Percentiles rank a stretch among this genome's conserved stretches.
Evolutionary conservation across 2,888 invertebrate species (phyloP).

Genomic region (Scaptomyza parva): DNA sequence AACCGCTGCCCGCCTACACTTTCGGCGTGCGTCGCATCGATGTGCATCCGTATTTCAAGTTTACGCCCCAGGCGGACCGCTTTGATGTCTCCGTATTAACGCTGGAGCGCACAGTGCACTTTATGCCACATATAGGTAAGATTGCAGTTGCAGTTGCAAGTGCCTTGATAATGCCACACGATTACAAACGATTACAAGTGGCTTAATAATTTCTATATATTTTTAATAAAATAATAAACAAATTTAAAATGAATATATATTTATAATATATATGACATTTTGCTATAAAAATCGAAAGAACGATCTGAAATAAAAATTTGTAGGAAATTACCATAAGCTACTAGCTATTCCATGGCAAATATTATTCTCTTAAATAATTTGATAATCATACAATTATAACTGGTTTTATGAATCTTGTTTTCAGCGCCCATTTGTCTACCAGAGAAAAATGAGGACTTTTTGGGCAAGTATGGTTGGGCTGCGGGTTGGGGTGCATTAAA

Average conservation of each 20-base stretch:
- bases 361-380: neutral
- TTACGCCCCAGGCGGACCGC: conserved; percentile 95
- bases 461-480: conserved; percentile 96
- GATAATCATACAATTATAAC: neutral
- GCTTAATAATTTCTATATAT: too few species aligned
- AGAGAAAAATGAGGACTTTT: conserved; percentile 94
- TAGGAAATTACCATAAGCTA: too few species aligned
- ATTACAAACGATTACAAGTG: too few species aligned
- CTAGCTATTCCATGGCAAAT: too few species aligned
- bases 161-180: neutral
- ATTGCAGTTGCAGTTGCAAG: conserved; percentile 23
- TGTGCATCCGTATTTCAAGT: conserved; percentile 96
- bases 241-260: too few species aligned
- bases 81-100: conserved; percentile 96
- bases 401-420: neutral
- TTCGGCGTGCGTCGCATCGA: conserved; percentile 96
- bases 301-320: too few species aligned
- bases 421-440: conserved; percentile 95
- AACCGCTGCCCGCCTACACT: conserved; percentile 95
- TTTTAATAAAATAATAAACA: too few species aligned
- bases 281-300: too few species aligned
- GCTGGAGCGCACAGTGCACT: conserved; percentile 94
- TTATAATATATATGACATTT: too few species aligned
- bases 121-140: conserved; percentile 93
- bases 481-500: conserved; percentile 96